Conservation (phyloP, 2,888 invertebrate genomes). For the Pristionchus exspectatus region DNA sequence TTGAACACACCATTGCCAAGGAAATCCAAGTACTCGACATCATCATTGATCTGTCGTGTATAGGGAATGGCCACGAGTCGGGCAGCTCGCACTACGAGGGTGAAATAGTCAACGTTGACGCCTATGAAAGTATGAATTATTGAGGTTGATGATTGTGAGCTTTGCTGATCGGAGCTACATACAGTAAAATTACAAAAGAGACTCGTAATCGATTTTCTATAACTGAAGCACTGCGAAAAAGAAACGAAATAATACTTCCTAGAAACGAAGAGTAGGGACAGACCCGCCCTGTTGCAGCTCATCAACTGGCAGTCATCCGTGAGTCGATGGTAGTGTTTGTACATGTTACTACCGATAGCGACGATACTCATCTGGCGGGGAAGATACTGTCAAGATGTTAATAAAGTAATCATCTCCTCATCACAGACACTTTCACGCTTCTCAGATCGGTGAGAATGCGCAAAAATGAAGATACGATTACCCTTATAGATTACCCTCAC, state of each 20-base stretch:
- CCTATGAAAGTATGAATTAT: background rate
- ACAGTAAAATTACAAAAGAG: no score
- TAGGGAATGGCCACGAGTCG: background rate
- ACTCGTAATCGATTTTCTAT: no score
- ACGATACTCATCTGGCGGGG: background rate
- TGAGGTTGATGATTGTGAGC: no score
- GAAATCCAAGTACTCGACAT: conserved; percentile 21
- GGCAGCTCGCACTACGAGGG: background rate
- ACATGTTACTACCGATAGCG: background rate
- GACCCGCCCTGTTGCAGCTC: conserved; percentile 43
- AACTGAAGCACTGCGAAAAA: no score
- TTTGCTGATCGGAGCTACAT: no score
- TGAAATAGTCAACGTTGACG: conserved; percentile 45
- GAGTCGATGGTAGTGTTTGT: conserved; percentile 46
- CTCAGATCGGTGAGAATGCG: no score
- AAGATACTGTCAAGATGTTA: background rate
- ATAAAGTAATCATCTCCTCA: no score
- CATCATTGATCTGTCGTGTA: background rate
- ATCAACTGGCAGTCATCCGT: conserved; percentile 3
- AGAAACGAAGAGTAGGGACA: background rate
- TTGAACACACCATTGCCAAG: conserved; percentile 15
- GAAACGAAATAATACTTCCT: no score
- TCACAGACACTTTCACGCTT: no score
- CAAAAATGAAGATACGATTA: no score
- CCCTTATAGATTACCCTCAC: no score